A percentile compares a stretch with the other conserved stretches of the same genome.
phyloP scores from a whole-genome alignment of 2,888 invertebrate genomes.

The Capitulum mitella region DNA sequence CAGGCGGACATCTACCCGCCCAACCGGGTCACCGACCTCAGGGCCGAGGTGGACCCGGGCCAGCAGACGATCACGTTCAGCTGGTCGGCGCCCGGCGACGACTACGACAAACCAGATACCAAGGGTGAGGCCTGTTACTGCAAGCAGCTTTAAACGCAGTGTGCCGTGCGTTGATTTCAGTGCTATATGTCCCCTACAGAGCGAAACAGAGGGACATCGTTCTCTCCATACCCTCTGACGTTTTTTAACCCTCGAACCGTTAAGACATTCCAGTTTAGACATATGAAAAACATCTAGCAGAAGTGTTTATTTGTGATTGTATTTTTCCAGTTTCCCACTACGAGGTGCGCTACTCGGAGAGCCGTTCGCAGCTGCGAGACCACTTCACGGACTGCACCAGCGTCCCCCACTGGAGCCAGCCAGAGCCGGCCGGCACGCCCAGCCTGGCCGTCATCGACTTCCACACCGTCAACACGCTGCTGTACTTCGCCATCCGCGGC shows the following conservation, averaged over 20 bases:
- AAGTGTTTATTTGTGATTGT: neutral
- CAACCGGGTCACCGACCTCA: conserved; percentile 52
- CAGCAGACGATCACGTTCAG: conserved; percentile 49
- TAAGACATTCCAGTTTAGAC: no score
- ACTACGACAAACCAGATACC: conserved; percentile 38
- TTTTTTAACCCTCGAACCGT: no score
- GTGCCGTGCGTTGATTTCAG: no score
- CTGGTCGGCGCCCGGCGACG: conserved; percentile 54
- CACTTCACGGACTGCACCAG: neutral
- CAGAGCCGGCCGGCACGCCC: conserved; percentile 32
- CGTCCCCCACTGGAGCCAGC: conserved; percentile 31
- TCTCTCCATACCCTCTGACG: no score
- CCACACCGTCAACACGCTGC: conserved; percentile 48
- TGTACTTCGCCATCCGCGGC: conserved; percentile 52
- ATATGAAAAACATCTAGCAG: neutral
- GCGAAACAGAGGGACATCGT: no score
- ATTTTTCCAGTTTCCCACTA: conserved; percentile 48
- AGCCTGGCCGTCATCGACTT: conserved; percentile 48
- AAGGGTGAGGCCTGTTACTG: neutral
- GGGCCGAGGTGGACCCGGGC: conserved; percentile 46
- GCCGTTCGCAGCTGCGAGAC: neutral
- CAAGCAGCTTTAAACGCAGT: no score
- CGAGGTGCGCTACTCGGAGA: conserved; percentile 43
- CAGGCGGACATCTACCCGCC: conserved; percentile 44
- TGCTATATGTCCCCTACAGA: no score